Conservation (phyloP, 2,113 vertebrate genomes). For the Xenopus laevis region DNA sequence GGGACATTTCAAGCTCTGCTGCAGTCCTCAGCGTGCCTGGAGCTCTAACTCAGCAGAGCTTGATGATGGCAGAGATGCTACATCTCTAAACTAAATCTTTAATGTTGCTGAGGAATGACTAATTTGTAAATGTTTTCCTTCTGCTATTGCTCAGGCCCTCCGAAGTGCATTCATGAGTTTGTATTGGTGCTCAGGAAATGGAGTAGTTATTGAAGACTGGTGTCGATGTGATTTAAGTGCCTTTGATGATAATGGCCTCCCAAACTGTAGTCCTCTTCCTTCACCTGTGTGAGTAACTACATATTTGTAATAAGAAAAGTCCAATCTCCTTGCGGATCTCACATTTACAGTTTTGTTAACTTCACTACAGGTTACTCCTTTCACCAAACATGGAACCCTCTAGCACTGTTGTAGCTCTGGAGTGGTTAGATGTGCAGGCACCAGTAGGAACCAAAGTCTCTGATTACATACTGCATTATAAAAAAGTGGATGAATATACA, state of each 20-base stretch:
- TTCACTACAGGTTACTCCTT: conserved; percentile 72
- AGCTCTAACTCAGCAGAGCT: too few relatives aligned
- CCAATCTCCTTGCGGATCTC: too few relatives aligned
- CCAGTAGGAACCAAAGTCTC: conserved; percentile 91
- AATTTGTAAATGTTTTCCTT: background rate
- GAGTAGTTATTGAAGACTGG: conserved; percentile 98
- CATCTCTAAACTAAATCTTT: too few relatives aligned
- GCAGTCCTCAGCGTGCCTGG: too few relatives aligned
- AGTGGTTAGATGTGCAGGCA: conserved; percentile 92
- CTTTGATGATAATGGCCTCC: conserved; percentile 90
- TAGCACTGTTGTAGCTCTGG: conserved; percentile 90
- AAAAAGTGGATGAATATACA: conserved; percentile 89
- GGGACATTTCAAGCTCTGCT: too few relatives aligned
- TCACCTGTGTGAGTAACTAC: conserved; percentile 81
- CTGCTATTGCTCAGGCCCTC: conserved; percentile 74
- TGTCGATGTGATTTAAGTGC: conserved; percentile 95
- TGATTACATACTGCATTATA: conserved; percentile 93
- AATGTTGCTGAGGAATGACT: too few relatives aligned
- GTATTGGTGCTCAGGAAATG: conserved; percentile 97
- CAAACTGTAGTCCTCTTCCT: conserved; percentile 90
- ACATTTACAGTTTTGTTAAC: background rate
- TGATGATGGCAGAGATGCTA: too few relatives aligned
- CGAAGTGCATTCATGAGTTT: conserved; percentile 94
- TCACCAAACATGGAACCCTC: conserved; percentile 89
- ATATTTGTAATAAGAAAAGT: background rate